Conservation (phyloP, 2,113 vertebrate species). For the Vulpes vulpes region DNA sequence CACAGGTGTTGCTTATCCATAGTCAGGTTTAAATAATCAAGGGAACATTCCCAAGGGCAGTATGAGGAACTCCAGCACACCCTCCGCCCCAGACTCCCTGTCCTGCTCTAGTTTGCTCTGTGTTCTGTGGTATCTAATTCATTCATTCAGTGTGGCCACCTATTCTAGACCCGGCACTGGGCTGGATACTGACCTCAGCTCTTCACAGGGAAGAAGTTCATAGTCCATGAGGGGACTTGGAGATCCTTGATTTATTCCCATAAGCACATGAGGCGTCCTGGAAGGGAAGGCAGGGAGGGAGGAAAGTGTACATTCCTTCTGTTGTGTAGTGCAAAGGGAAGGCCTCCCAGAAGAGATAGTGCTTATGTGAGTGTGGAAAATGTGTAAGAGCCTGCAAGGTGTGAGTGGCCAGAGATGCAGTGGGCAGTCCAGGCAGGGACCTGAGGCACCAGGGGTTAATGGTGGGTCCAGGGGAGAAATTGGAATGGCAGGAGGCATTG, state of each 20-base stretch:
- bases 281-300: background rate
- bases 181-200: background rate
- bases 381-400: background rate
- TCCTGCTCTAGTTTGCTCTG: background rate
- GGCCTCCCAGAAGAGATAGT: background rate
- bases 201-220: background rate
- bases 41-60: background rate
- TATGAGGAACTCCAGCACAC: background rate
- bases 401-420: background rate
- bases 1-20: no score
- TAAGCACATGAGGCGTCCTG: rapidly evolving
- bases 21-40: background rate
- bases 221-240: background rate
- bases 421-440: background rate
- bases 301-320: background rate
- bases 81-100: no score
- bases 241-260: background rate
- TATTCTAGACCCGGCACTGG: background rate
- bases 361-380: background rate
- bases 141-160: no score
- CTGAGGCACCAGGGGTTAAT: rapidly evolving
- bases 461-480: background rate
- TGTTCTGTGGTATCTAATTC: background rate
- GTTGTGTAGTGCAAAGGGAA: no score
- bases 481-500: background rate